Percentiles rank a stretch among this genome's conserved stretches.
Conservation (phyloP, 2,797 vertebrate species). For the Poeciliopsis paucimaculata region DNA sequence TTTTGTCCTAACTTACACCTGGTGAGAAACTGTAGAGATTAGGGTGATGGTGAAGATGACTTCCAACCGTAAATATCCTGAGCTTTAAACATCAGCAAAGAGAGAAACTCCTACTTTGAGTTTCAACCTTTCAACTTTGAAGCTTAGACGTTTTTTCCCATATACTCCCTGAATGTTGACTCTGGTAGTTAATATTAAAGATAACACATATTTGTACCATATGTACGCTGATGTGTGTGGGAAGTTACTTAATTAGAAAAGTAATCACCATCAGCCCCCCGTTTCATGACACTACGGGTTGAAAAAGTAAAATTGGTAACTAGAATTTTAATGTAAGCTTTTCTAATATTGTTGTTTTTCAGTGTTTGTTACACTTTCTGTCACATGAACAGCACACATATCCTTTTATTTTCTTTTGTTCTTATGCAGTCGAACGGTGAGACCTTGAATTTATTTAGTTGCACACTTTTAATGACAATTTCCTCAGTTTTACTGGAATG, state of each 20-base stretch:
- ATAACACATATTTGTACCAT: constrained; percentile 6
- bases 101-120: background rate
- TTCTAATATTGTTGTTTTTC: constrained; percentile 19
- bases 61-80: background rate
- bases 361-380: constrained; percentile 10
- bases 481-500: constrained; percentile 49
- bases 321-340: constrained; percentile 9
- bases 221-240: constrained; percentile 13
- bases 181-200: constrained; percentile 1
- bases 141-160: background rate
- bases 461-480: constrained; percentile 53
- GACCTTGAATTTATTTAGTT: constrained; percentile 45
- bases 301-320: background rate
- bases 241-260: constrained; percentile 61
- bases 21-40: background rate
- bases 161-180: background rate
- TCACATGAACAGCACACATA: constrained; percentile 9
- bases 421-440: constrained; percentile 7
- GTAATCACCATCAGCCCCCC: constrained; percentile 6
- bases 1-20: background rate
- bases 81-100: background rate
- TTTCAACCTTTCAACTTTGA: background rate
- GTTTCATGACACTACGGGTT: constrained; percentile 34
- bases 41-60: background rate
- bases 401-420: constrained; percentile 13